Conservation (phyloP, 2,888 invertebrate species). For the Rutpela maculata region DNA sequence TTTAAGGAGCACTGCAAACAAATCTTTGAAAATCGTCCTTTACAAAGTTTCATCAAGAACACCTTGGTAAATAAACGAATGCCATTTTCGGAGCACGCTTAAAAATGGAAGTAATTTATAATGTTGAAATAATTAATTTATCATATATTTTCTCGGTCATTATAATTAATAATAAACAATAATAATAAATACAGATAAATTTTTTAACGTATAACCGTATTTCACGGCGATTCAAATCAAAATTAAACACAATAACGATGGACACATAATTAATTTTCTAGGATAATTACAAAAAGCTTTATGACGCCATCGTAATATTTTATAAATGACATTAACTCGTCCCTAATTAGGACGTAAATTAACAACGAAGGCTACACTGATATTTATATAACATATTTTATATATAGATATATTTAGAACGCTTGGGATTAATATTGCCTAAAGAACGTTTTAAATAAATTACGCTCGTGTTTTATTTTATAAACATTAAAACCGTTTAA, state of each 20-base stretch:
- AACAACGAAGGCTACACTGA: conserved; percentile 67
- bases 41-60: too few species aligned
- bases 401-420: conserved; percentile 32
- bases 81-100: neutral
- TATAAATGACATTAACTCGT: conserved; percentile 67
- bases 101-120: neutral
- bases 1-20: too few species aligned
- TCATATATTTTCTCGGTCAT: neutral
- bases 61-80: neutral
- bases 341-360: conserved; percentile 69
- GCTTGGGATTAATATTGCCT: conserved; percentile 7
- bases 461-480: conserved; percentile 12
- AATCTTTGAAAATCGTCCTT: too few species aligned
- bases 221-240: conserved; percentile 27
- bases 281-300: conserved; percentile 55
- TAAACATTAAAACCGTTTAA: conserved; percentile 2
- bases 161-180: neutral
- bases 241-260: conserved; percentile 41
- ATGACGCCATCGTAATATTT: conserved; percentile 68
- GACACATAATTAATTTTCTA: conserved; percentile 51
- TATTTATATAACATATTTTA: conserved; percentile 61
- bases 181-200: conserved; percentile 2
- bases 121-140: conserved; percentile 1
- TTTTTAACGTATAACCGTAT: neutral
- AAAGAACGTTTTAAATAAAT: conserved; percentile 26